Base-by-base conservation (phyloP, 1,140 invertebrate genomes). In the Drosophila kohkoa region DNA sequence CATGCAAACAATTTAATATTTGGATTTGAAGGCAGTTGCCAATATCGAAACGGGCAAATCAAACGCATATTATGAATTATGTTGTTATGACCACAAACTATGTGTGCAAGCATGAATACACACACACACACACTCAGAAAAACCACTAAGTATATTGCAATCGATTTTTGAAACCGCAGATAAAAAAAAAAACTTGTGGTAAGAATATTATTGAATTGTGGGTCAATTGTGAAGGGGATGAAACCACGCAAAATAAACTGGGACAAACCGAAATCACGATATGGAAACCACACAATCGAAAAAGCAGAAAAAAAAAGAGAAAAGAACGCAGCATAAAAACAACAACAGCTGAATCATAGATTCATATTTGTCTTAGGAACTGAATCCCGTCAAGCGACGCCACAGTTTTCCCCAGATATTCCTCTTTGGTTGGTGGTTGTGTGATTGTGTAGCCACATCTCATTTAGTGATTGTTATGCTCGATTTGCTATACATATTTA, bases 381-480 rank as follows among this genome's bases (percentile, higher is more conserved):
- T 13, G 74, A 76, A 72, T 70, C 67, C 58, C 43, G 45, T 62
- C 58, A 71, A 70, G 70, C 46, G 70, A 38, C 62, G 51, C 68
- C 16, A 65, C 8, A 38, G 20, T 30, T 62, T 48, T 55, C 48
- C 54, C 51, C 55, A 28, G 58, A 25, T 25, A 25, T 25, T 20
- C 15, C 1, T 54, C 13, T 15, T 35, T 35, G 8, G 4, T 20
- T 28, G 15, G 38, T 38, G 32, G 45, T 30, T 43, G 8, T 2
- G 30, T 13, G 54, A 11, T 11, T 32, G 51, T 5, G 48, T 28
- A 7, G 28, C 51, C 30, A 41, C 67, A 55, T 75, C 54, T 75
- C 65, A 49, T 68, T 59, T 71, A 51, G 73, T 71, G 68, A 75
- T 75, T 75, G 73, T 75, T 72, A 71, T 58, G 73, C 73, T 65